A percentile compares a stretch with the other conserved stretches of the same genome.
These are phyloP conservation scores for Trachelus stipa DNA, from an alignment of 2,888 invertebrate genomes.

Conservation along the genomic window DNA sequence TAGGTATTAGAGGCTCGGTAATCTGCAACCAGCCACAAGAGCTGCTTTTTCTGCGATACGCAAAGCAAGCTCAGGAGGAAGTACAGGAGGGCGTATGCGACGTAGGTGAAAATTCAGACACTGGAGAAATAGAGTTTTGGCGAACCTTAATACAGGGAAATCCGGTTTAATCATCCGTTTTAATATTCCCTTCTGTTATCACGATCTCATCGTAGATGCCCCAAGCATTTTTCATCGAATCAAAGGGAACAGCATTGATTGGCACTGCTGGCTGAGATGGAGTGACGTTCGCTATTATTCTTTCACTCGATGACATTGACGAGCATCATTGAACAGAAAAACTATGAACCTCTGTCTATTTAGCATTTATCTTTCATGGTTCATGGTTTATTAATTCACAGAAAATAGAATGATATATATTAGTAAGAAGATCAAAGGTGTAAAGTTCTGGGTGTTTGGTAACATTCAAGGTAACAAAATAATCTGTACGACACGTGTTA, in stretches of 20 bases:
- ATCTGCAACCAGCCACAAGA: not conserved
- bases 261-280: not conserved
- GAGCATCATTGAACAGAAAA: not conserved
- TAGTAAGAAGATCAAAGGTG: not conserved
- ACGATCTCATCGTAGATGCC: not conserved
- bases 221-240: not conserved
- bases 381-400: not conserved
- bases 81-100: not conserved
- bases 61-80: not conserved
- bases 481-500: not conserved
- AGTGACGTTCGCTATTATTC: not conserved
- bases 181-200: not conserved
- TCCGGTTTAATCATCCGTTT: not conserved
- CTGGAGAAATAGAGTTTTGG: not conserved
- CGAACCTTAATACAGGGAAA: not conserved
- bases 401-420: not conserved
- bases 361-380: no score
- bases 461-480: not conserved
- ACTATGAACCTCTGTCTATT: not conserved
- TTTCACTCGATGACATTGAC: not conserved
- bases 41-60: not conserved
- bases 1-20: not conserved
- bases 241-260: not conserved
- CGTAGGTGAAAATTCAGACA: not conserved
- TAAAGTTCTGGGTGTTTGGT: not conserved